Evolutionary conservation across 2,797 vertebrate genomes (phyloP), one percentile per base, ranked within the genome.

Genomic region (Spinibarbus caldwelli): DNA sequence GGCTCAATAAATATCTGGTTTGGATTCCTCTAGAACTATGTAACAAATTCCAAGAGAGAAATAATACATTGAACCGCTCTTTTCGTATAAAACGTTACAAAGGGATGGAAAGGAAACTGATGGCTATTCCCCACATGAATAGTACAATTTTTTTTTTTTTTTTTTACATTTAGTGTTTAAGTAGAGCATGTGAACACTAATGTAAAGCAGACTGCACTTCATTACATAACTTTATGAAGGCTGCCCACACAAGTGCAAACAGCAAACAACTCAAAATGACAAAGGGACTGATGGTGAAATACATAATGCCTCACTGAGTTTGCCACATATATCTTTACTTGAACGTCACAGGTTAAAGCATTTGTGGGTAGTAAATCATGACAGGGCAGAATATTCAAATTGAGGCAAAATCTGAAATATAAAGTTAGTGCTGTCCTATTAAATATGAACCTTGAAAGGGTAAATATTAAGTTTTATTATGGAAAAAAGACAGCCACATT

Each of bases 21-120:
- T 78, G 23, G 7, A 78, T 41, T 11, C 8, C 52, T 23, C 34
- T 19, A 26, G 49, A 93, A 94, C 94, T 91, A 85, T 79, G 88
- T 93, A 86, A 73, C 85, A 90, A 92, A 93, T 90, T 91, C 89
- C 14, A 54, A 38, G 3, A 2, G 21, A 62, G 4, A 12, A 45
- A 57, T 52, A 17, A n/a, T 38, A 31, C 2, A 8, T 14, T 29
- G 31, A 57, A 41, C 49, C 31, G 86, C 85, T 91, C 72, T 90
- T 91, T 89, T 80, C 54, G 72, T 29, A 57, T 71, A 31, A 77
- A 47, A 62, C 8, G 29, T 57, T 0, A 7, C 49, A 34, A 6
- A 6, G 31, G 12, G 38, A 84, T 75, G 87, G 87, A 89, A 89
- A 90, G 89, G 68, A 86, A 76, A 23, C 80, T 75, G 90, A 72